Evolutionary conservation across 2,888 invertebrate species (phyloP).

Genomic region (Chymomyza caudatula): DNA sequence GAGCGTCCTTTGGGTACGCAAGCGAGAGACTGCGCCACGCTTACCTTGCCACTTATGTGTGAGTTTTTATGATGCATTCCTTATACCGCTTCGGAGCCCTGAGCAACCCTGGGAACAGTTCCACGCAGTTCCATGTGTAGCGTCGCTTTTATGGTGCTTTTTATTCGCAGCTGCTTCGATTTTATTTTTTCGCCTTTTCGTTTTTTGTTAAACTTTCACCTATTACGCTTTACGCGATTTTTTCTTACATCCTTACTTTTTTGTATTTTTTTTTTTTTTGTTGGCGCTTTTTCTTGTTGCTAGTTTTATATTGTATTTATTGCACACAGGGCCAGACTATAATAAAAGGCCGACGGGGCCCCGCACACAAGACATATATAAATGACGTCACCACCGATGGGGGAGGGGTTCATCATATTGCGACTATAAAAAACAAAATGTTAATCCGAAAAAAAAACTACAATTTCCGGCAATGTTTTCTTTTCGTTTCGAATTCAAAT

Average conservation of each 20-base stretch:
- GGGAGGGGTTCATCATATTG: neutral
- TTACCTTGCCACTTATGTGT: neutral
- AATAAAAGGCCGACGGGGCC: no score
- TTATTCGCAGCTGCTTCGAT: neutral
- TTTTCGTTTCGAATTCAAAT: no score
- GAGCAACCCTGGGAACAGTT: neutral
- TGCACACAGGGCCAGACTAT: no score
- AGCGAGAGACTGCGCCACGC: neutral
- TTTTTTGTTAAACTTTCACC: neutral
- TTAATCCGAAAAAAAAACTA: no score
- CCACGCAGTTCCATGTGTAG: neutral
- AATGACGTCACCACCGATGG: neutral
- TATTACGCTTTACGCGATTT: neutral
- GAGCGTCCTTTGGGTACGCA: neutral
- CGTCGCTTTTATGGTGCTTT: neutral
- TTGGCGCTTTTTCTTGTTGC: neutral
- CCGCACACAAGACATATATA: neutral
- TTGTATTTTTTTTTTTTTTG: neutral
- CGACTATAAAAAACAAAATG: no score
- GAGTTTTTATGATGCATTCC: neutral
- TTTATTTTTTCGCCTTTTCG: neutral
- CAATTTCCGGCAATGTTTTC: no score
- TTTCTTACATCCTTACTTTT: neutral
- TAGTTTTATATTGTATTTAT: neutral
- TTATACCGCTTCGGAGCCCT: neutral